Conservation (phyloP, 2,113 vertebrate genomes). For the Ophthalmotilapia sp. region DNA sequence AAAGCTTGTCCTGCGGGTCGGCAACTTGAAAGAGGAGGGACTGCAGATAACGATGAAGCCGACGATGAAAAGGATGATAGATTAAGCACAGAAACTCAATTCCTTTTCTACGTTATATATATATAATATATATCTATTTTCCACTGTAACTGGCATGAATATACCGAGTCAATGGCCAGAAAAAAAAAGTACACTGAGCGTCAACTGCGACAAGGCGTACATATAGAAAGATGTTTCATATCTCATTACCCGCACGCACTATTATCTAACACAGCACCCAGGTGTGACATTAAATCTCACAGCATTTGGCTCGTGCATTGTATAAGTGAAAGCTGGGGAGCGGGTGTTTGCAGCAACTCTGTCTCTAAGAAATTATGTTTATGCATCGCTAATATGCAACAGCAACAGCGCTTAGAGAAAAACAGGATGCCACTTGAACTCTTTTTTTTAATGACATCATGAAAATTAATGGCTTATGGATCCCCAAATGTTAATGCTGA, state of each 20-base stretch:
- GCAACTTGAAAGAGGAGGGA: not conserved
- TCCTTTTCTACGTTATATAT: not conserved
- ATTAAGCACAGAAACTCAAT: not conserved
- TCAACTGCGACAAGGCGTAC: not conserved
- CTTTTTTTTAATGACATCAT: not conserved
- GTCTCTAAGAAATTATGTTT: not conserved
- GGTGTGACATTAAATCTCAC: constrained; percentile 9
- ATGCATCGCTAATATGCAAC: not conserved
- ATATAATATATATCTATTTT: not conserved
- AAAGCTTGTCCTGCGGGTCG: not conserved
- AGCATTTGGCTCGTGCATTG: not conserved
- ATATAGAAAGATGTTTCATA: constrained; percentile 16
- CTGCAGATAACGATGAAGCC: not conserved
- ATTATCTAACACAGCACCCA: not conserved
- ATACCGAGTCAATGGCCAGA: not conserved
- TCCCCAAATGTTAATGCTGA: not conserved
- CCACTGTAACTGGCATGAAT: not conserved
- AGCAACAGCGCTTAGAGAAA: not conserved
- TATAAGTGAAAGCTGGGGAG: not conserved
- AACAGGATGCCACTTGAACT: not conserved
- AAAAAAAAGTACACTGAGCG: not conserved
- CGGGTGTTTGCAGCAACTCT: not conserved
- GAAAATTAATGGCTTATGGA: not conserved
- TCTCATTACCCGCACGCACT: constrained; percentile 16
- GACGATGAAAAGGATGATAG: constrained; percentile 4